These are phyloP conservation scores for Epinephelus lanceolatus DNA, from an alignment of 2,113 vertebrate genomes.

Conservation along the genomic window DNA sequence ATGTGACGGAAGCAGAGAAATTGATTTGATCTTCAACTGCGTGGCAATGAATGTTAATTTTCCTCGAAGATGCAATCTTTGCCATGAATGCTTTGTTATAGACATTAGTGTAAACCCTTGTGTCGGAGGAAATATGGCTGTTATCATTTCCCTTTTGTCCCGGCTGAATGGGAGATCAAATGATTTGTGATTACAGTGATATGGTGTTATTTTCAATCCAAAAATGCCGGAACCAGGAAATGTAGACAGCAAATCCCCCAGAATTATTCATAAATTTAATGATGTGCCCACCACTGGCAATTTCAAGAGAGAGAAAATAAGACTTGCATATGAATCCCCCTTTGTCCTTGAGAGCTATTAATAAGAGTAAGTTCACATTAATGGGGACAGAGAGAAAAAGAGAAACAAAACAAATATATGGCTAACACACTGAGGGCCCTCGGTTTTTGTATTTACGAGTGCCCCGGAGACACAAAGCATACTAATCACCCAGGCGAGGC, in stretches of 20 bases:
- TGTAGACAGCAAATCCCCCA: constrained; percentile 69
- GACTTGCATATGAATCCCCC: constrained; percentile 67
- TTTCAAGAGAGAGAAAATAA: constrained; percentile 74
- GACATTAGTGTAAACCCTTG: constrained; percentile 71
- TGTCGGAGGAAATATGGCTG: constrained; percentile 58
- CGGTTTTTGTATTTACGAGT: constrained; percentile 77
- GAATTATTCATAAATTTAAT: constrained; percentile 82
- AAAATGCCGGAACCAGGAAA: constrained; percentile 72
- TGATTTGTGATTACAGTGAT: constrained; percentile 76
- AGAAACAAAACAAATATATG: constrained; percentile 78
- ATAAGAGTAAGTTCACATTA: constrained; percentile 77
- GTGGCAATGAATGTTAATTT: constrained; percentile 81
- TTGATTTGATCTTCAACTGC: constrained; percentile 79
- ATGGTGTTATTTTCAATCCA: constrained; percentile 71
- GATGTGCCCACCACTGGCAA: constrained; percentile 71
- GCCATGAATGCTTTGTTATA: constrained; percentile 70
- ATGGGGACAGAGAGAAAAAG: constrained; percentile 70
- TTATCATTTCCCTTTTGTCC: constrained; percentile 76
- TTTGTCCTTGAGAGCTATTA: constrained; percentile 83
- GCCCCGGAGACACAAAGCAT: constrained; percentile 73
- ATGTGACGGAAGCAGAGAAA: constrained; percentile 79
- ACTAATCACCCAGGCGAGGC: constrained; percentile 75
- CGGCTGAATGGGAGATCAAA: constrained; percentile 77
- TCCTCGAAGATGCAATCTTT: constrained; percentile 78
- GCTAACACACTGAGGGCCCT: constrained; percentile 56